Base-by-base conservation (phyloP, 2,888 invertebrate genomes). In the Synergus umbraculus region DNA sequence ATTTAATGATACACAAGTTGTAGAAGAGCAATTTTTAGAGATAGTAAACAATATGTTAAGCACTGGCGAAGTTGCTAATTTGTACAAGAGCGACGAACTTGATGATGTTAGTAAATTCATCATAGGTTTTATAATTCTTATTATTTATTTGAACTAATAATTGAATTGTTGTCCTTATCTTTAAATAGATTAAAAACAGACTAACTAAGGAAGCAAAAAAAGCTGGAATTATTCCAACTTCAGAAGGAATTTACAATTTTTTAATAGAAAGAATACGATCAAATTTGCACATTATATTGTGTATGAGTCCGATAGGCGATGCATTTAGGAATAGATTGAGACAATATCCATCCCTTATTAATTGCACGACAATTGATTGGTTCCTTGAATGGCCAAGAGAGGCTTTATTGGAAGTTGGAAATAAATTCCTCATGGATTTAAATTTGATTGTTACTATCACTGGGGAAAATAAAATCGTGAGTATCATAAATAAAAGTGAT, bases 291-390 rank as follows among this genome's bases (percentile, higher is more conserved):
- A 95, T 97, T 49, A 95, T 97, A 69, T 92, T 98, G 43, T 97
- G 97, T 89, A 96, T 98, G 95, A 97, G 97, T 88, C 97, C 98
- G 0, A 96, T 97, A 79, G 98, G 97, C 0, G 96, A 97, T 81
- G 94, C 95, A 18, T 97, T 98, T 92, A 95, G 97, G 88, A 95
- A 96, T 88, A 95, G 97, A 79, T 94, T 98, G 86, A 95, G 97
- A 12, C 97, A 97, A 91, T 98, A 97, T 92, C 98, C 98, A 1
- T 96, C 97, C 0, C 93, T 98, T 79, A 96, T 98, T 65, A 97
- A 97, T 93, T 95, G 96, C 84, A 97, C 97, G 0, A 97, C 97
- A 0, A 97, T 97, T 37, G 97, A 98, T 92, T 98, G 97, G 64
- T 97, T 97, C 93, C 94, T 95, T 88, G 96, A 96, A 88, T 98